Evolutionary conservation across 2,888 invertebrate genomes (phyloP), one percentile per base, ranked within the genome.

Genomic region (Seira musarum): DNA sequence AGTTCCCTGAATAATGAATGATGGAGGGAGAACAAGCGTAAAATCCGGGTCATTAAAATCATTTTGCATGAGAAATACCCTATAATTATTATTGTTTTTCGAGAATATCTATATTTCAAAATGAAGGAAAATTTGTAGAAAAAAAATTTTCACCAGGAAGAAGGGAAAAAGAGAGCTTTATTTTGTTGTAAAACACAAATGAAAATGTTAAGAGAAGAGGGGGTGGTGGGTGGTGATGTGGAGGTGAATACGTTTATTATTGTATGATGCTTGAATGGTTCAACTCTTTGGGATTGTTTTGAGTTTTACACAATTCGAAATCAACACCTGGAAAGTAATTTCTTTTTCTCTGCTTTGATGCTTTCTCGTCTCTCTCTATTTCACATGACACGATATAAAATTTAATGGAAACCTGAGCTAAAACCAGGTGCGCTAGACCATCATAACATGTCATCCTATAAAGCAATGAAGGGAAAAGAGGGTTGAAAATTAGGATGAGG

Each of bases 21-120:
- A 40, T 67, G 22, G 22, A 17, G 17, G 49, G 5, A 66, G n/a
- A 49, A 46, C 22, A 49, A 22, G 67, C 49, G 67, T 67, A 66
- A 67, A 21, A 67, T 67, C 22, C 67, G 67, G 67, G 67, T 67
- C 49, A 49, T 67, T 67, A 67, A 67, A 67, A 67, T 49, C 22
- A 65, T 65, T 65, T 65, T 65, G 35, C 40, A 40, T 40, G 40
- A 40, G 13, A 40, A 40, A 40, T 8, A 40, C 40, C 40, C 40
- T n/a, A n/a, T n/a, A n/a, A 40, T 40, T 40, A 40, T 40, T 40
- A 40, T 40, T 40, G 40, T 40, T 40, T 40, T n/a, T 13, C 6
- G 40, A 40, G 40, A 13, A 40, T 13, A 40, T 13, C 13, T 40
- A 8, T 40, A 40, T 40, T 40, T 40, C 40, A 40, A n/a, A 40